Base-by-base conservation (phyloP, 2,797 vertebrate genomes). In the Smutsia temminckii region DNA sequence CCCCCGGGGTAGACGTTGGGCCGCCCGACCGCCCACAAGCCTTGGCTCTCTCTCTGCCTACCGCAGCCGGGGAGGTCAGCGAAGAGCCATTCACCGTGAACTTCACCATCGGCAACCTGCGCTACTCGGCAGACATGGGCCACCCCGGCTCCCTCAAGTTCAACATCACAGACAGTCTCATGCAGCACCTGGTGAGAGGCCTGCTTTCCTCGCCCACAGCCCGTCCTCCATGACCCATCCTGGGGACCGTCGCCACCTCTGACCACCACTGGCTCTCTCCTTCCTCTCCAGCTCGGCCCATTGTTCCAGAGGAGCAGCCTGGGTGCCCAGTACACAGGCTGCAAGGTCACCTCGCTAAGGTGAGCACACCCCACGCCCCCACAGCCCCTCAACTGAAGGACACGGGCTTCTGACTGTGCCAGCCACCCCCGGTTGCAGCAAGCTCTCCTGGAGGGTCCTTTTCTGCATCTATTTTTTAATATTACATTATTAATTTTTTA, bases 31-130 rank as follows among this genome's bases (percentile, higher is more conserved):
- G 80, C 29, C 51, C 7, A 4, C 4, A 2, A 84, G 17, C 25
- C 51, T 42, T 2, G 2, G 25, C 74, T 78, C 10, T 37, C n/a
- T 84, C 20, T 85, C 1, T 46, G 4, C 2, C 8, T 34, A 6
- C 13, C 8, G 1, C 61, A 97, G 97, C 87, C 10, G 77, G 8
- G 4, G 61, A 85, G 27, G 12, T 78, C 63, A 53, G 4, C 0
- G 21, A 97, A 77, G 59, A 96, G 59, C 78, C 75, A 1, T 98
- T 98, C 97, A 97, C 95, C 0, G 64, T 98, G n/a, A 98, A 98
- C 92, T 98, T 98, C 94, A 99, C 98, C 69, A 95, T 98, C 46
- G 95, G 79, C 95, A 98, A 98, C 96, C 97, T 99, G 81, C 98
- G 91, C 72, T 98, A 98, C 93, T 97, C 92, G 0, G 17, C 92